These are phyloP conservation scores for Spatulosminthurus flaviceps DNA, from an alignment of 2,888 invertebrate species.

Conservation along the genomic window DNA sequence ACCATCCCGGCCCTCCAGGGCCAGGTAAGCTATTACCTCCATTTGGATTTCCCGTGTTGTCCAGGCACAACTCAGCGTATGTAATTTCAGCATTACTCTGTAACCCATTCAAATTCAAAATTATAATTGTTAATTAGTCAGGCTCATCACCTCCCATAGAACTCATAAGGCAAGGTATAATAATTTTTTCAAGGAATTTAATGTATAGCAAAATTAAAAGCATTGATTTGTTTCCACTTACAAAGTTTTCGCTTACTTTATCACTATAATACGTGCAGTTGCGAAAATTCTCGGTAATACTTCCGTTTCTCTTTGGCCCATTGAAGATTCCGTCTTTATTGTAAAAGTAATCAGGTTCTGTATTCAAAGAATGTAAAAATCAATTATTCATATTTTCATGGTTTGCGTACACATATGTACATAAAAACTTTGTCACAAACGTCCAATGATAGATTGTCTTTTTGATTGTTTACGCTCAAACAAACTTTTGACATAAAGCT, in stretches of 20 bases:
- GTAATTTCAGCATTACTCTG: constrained; percentile 70
- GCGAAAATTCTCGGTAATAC: constrained; percentile 63
- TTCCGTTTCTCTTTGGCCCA: constrained; percentile 64
- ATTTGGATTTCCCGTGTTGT: constrained; percentile 68
- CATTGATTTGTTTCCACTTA: not conserved
- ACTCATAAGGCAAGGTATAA: too few relatives aligned
- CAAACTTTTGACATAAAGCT: too few relatives aligned
- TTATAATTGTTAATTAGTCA: too few relatives aligned
- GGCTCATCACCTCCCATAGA: too few relatives aligned
- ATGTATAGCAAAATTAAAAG: not conserved
- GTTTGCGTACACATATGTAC: too few relatives aligned
- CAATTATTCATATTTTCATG: not conserved
- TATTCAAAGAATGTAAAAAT: not conserved
- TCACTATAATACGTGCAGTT: constrained; percentile 64
- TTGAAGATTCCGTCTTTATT: constrained; percentile 59
- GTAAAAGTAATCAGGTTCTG: constrained; percentile 63
- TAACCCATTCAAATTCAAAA: too few relatives aligned
- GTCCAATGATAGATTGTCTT: too few relatives aligned
- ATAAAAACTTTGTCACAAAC: too few relatives aligned
- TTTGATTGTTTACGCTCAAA: too few relatives aligned
- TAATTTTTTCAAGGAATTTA: too few relatives aligned
- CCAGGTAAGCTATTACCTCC: constrained; percentile 55
- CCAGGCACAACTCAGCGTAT: constrained; percentile 73
- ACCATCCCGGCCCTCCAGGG: constrained; percentile 55
- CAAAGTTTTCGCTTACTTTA: constrained; percentile 55